Percentiles rank a stretch among this genome's conserved stretches.
phyloP scores from a whole-genome alignment of 92 coral and sea anemone genomes.

The Palythoa grandis region DNA sequence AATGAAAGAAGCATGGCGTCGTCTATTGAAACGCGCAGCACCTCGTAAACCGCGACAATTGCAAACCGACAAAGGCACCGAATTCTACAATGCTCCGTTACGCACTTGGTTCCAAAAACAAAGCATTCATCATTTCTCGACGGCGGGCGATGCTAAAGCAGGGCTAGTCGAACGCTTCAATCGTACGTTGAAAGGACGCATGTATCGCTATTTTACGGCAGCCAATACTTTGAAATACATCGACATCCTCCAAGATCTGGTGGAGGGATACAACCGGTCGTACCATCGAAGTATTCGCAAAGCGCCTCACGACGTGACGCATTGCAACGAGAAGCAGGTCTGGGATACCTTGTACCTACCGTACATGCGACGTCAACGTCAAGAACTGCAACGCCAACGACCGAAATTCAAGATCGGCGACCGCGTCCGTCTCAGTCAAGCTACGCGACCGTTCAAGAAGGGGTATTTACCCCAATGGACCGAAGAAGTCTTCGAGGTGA shows the following conservation, averaged over 20 bases:
- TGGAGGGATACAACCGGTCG: constrained; percentile 36
- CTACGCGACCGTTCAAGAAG: constrained; percentile 35
- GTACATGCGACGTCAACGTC: background rate
- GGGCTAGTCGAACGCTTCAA: background rate
- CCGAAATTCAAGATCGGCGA: constrained; percentile 42
- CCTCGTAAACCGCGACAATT: constrained; percentile 22
- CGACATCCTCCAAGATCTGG: constrained; percentile 45
- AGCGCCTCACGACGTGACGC: constrained; percentile 25
- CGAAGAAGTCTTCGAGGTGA: no score
- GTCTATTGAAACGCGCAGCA: background rate
- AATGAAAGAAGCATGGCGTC: constrained; percentile 14
- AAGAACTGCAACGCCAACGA: background rate
- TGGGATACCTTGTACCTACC: background rate
- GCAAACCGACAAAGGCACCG: constrained; percentile 59
- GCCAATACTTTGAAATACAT: constrained; percentile 16
- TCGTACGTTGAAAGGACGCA: constrained; percentile 44
- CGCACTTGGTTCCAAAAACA: background rate
- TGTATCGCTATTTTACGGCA: constrained; percentile 63
- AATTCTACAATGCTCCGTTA: constrained; percentile 43
- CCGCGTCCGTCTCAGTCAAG: constrained; percentile 45
- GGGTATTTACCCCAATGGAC: constrained; percentile 60
- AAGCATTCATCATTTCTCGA: constrained; percentile 49
- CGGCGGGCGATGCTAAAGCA: constrained; percentile 50
- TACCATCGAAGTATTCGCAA: constrained; percentile 49
- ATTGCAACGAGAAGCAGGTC: background rate